Evolutionary conservation across 1,140 invertebrate genomes (phyloP).

Genomic region (Ceratina calcarata): DNA sequence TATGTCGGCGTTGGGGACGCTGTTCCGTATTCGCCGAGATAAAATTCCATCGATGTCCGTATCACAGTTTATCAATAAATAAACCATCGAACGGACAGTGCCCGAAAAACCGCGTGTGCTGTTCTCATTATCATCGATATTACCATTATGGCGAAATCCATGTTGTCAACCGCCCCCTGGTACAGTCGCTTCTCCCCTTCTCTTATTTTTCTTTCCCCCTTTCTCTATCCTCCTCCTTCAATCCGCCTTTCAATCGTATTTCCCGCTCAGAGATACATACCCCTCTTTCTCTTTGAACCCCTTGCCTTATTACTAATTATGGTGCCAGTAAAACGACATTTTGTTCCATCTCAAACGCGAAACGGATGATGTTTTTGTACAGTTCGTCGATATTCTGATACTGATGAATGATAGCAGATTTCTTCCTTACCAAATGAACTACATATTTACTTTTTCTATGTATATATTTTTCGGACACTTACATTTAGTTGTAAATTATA

Average conservation of each 20-base stretch:
- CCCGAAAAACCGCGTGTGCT: conserved; percentile 55
- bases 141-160: conserved; percentile 70
- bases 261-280: conserved; percentile 51
- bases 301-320: conserved; percentile 73
- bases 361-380: conserved; percentile 67
- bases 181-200: conserved; percentile 64
- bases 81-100: not conserved
- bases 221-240: conserved; percentile 51
- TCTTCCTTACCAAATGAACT: conserved; percentile 52
- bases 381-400: conserved; percentile 55
- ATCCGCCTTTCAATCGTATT: conserved; percentile 60
- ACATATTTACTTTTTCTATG: conserved; percentile 1
- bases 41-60: not conserved
- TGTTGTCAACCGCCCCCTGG: conserved; percentile 66
- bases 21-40: conserved; percentile 36
- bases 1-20: conserved; percentile 59
- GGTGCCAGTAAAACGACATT: conserved; percentile 76
- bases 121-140: conserved; percentile 53
- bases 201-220: conserved; percentile 58
- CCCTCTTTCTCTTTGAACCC: conserved; percentile 43
- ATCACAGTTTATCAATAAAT: not conserved
- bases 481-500: not conserved
- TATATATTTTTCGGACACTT: not conserved
- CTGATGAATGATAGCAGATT: conserved; percentile 35
- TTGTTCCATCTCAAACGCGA: conserved; percentile 73